Evolutionary conservation across 2,797 vertebrate genomes (phyloP), one percentile per base, ranked within the genome.

Genomic region (Galago senegalensis): DNA sequence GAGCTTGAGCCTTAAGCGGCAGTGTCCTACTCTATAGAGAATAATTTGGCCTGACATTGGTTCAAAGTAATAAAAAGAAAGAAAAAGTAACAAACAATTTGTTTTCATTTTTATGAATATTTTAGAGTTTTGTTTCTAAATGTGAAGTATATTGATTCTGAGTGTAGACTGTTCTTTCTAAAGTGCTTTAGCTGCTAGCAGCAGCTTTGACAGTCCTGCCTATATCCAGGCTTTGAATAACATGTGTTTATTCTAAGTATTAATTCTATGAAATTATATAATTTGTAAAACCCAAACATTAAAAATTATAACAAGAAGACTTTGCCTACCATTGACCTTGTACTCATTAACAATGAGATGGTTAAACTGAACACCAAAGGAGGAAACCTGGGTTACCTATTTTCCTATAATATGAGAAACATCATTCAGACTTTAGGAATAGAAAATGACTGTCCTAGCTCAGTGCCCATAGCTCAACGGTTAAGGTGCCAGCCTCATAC

Each of bases 201-300:
- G 82, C 12, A 58, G 16, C 27, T 84, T 1, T 93, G 21, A 43
- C 8, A 25, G 2, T 60, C 34, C 70, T 96, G 34, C 58, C 80
- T 93, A 11, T 80, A 93, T 76, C 85, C 31, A 84, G 31, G 85
- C 63, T 88, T 77, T 86, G 58, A 94, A 85, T 40, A 92, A 58
- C 12, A 61, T 18, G 17, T 84, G 49, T 25, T 7, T 89, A 3
- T 82, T 85, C 53, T 79, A 49, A 90, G 9, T 76, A 43, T 2
- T 81, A 16, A 77, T 91, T 87, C 49, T 69, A 34, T 79, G 65
- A 65, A 95, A 89, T 27, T 79, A 29, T 46, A 56, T 53, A 37
- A 94, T 86, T 91, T 85, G 69, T 65, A 40, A 93, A 93, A 17
- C 21, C 12, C 20, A 92, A 90, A 82, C 92, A 94, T 81, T 91